Percentiles rank a stretch among this genome's conserved stretches.
Conservation (phyloP, 2,797 vertebrate genomes). For the Hydrophis major region DNA sequence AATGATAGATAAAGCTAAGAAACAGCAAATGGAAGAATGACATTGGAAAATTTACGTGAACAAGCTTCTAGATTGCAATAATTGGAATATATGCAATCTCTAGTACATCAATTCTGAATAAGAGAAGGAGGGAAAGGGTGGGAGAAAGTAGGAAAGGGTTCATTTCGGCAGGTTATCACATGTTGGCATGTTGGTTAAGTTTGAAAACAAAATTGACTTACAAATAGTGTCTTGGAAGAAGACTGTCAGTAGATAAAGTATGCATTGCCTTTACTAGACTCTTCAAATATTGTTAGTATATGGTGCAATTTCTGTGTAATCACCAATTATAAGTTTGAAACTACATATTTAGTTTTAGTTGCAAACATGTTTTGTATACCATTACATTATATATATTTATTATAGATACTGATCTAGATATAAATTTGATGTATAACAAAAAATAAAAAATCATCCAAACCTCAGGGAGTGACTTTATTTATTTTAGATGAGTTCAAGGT, state of each 20-base stretch:
- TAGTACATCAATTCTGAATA: neutral
- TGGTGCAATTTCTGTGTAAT: neutral
- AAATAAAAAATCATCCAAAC: neutral
- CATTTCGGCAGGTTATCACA: neutral
- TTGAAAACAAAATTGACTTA: neutral
- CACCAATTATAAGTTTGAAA: neutral
- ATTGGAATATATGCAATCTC: neutral
- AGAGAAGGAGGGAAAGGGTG: neutral
- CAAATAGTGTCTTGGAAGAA: neutral
- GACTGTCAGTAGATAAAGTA: neutral
- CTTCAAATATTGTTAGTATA: neutral
- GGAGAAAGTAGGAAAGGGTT: too few relatives aligned
- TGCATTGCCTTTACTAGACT: neutral
- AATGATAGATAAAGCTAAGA: neutral
- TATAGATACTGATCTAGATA: neutral
- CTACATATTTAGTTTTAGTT: neutral
- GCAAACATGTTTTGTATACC: neutral
- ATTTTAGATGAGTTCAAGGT: neutral
- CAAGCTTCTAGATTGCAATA: neutral
- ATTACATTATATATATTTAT: neutral
- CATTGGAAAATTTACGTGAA: neutral
- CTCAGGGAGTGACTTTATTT: neutral
- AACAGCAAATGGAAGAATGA: neutral
- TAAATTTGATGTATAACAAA: neutral
- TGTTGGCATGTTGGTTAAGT: neutral